Conservation (phyloP, 2,113 vertebrate genomes). For the Sturnira hondurensis region DNA sequence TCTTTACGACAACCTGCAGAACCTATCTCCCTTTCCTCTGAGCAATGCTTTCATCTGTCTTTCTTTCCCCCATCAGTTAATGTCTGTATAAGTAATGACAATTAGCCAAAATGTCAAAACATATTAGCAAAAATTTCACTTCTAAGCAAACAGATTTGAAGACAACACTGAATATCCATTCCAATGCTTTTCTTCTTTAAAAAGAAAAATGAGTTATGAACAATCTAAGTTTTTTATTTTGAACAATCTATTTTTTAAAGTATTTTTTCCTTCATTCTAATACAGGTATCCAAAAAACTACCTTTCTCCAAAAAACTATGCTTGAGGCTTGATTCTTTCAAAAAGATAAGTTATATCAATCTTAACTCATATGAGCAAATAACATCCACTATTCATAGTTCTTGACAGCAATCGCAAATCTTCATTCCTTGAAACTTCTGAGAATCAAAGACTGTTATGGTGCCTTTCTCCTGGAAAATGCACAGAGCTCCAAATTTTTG, state of each 20-base stretch:
- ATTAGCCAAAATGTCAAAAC: background rate
- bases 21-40: background rate
- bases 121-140: background rate
- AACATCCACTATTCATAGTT: background rate
- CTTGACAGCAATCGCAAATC: background rate
- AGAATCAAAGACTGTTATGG: background rate
- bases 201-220: background rate
- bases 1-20: background rate
- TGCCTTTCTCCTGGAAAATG: background rate
- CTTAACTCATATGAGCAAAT: background rate
- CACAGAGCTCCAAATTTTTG: background rate
- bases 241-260: background rate
- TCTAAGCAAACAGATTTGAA: slow-evolving; percentile 40
- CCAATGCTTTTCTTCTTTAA: background rate
- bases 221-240: background rate
- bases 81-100: background rate
- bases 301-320: background rate
- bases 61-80: background rate
- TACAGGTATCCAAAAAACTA: background rate
- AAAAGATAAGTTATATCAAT: background rate
- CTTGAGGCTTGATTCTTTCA: background rate
- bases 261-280: background rate
- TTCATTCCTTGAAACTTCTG: slow-evolving; percentile 20
- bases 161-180: background rate
- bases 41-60: background rate